Percentiles rank a stretch among this genome's conserved stretches.
These are phyloP conservation scores for Hirundo rustica DNA, from an alignment of 2,797 vertebrate species.

Conservation along the genomic window DNA sequence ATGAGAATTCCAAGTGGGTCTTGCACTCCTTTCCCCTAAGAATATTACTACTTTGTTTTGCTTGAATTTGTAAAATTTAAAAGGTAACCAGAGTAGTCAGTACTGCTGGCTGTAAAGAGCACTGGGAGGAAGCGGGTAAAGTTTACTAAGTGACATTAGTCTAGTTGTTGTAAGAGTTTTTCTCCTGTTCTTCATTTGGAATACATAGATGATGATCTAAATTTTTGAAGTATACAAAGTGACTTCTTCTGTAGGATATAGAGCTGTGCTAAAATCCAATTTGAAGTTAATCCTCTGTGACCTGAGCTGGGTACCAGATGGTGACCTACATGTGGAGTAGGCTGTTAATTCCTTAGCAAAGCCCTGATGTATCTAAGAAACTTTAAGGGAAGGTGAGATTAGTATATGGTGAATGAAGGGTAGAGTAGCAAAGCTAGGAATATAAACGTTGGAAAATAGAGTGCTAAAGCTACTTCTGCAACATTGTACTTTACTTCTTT, in stretches of 20 bases:
- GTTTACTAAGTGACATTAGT: background rate
- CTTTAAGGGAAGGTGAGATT: background rate
- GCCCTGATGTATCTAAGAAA: background rate
- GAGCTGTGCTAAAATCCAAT: background rate
- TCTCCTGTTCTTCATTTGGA: background rate
- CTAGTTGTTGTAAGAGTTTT: background rate
- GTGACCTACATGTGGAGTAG: slow-evolving; percentile 3
- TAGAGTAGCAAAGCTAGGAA: background rate
- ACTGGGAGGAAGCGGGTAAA: background rate
- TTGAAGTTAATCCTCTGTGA: slow-evolving; percentile 1
- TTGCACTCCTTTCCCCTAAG: fast-evolving
- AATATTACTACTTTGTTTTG: background rate
- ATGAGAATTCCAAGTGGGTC: background rate
- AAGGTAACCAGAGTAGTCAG: background rate
- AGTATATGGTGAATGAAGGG: background rate
- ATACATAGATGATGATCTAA: background rate
- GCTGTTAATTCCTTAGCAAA: background rate
- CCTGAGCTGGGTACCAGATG: slow-evolving; percentile 29
- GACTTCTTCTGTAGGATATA: background rate
- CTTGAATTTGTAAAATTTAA: background rate
- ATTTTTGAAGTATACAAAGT: background rate
- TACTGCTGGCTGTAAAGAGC: background rate
- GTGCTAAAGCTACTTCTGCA: background rate
- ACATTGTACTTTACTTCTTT: background rate
- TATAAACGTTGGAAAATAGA: background rate